These are phyloP conservation scores for Formica selysi DNA, from an alignment of 1,140 invertebrate species.

Conservation along the genomic window DNA sequence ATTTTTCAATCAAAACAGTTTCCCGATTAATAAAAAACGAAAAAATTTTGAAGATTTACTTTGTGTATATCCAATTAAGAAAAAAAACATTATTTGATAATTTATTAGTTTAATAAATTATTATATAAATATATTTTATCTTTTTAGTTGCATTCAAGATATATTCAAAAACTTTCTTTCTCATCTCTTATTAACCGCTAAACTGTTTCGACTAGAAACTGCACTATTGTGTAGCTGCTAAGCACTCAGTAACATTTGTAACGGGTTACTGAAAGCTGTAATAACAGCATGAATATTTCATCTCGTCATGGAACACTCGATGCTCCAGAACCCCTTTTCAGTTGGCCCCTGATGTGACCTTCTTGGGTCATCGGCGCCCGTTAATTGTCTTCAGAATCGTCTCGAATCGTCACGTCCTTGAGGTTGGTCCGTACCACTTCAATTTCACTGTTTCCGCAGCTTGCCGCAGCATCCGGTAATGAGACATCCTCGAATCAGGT, in stretches of 20 bases:
- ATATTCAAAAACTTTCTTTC: neutral
- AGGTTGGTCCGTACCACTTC: constrained; percentile 68
- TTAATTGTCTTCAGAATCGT: constrained; percentile 69
- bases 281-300: constrained; percentile 81
- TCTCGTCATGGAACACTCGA: constrained; percentile 24
- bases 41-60: too few species aligned
- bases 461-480: constrained; percentile 79
- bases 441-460: constrained; percentile 80
- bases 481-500: constrained; percentile 70
- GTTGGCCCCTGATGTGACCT: constrained; percentile 49
- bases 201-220: constrained; percentile 33
- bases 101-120: too few species aligned
- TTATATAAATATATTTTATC: neutral
- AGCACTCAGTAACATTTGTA: constrained; percentile 17
- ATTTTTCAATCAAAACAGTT: neutral
- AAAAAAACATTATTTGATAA: too few species aligned
- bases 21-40: too few species aligned
- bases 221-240: neutral
- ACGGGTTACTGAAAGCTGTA: constrained; percentile 69
- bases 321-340: constrained; percentile 45
- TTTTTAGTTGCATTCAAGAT: neutral
- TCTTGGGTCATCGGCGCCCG: constrained; percentile 66
- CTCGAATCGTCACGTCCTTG: constrained; percentile 68
- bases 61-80: too few species aligned
- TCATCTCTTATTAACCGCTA: constrained; percentile 26